These are phyloP conservation scores for Channa striata DNA, from an alignment of 2,797 vertebrate species.

Conservation along the genomic window DNA sequence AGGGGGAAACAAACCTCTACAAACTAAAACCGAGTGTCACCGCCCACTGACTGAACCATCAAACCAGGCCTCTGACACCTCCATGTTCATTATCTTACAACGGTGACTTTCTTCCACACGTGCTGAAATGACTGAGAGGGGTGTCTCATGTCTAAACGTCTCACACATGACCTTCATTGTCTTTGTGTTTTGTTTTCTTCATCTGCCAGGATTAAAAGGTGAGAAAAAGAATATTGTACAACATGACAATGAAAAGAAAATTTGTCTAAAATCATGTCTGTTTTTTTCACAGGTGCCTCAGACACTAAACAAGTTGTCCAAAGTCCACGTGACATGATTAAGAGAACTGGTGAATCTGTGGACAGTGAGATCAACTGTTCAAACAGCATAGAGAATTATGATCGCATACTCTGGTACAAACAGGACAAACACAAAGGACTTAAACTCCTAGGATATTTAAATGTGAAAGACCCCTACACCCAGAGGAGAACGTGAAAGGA, in stretches of 20 bases:
- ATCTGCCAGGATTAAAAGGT: not conserved
- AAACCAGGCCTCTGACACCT: not conserved
- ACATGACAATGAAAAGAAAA: not conserved
- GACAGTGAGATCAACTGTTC: constrained; percentile 46
- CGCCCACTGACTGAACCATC: not conserved
- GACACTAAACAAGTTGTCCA: constrained; percentile 1
- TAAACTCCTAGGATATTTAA: constrained; percentile 34
- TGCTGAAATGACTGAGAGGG: not conserved
- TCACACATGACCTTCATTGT: not conserved
- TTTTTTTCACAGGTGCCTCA: constrained; percentile 23
- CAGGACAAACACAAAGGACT: constrained; percentile 17
- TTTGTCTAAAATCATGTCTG: accelerated
- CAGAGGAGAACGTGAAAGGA: constrained; percentile 5
- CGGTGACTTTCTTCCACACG: not conserved
- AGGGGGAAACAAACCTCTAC: not conserved
- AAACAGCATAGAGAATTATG: constrained; percentile 17
- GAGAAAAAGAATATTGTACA: too few species aligned
- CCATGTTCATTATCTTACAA: not conserved
- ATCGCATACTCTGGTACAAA: constrained; percentile 66
- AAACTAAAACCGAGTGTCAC: not conserved
- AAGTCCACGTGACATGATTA: constrained; percentile 40
- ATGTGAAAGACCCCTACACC: accelerated
- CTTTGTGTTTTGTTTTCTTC: not conserved
- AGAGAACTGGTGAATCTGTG: constrained; percentile 33
- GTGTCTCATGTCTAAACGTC: not conserved